These are phyloP conservation scores for Scomberomorus guttatus DNA, from an alignment of 2,797 vertebrate species.

Conservation along the genomic window DNA sequence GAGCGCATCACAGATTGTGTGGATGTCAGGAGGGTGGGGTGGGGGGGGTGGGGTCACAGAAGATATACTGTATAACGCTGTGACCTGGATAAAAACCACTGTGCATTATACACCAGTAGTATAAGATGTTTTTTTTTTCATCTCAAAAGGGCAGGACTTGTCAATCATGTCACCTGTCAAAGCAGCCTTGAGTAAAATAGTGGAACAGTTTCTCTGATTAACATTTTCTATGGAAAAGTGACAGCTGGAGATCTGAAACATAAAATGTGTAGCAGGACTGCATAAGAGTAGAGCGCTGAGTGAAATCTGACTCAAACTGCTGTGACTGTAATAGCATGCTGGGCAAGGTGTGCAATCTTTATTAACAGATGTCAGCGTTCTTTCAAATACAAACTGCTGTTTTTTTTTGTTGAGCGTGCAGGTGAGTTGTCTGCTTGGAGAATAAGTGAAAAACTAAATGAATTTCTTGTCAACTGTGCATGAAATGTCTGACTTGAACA, in stretches of 20 bases:
- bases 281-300: background rate
- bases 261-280: background rate
- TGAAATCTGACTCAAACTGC: conserved; percentile 14
- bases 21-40: background rate
- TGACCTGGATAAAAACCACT: background rate
- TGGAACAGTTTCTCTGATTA: conserved; percentile 12
- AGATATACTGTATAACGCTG: background rate
- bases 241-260: conserved; percentile 14
- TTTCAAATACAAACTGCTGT: conserved; percentile 22
- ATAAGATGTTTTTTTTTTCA: background rate
- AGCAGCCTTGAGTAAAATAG: conserved; percentile 2
- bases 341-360: conserved; percentile 33
- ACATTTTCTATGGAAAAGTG: conserved; percentile 6
- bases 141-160: background rate
- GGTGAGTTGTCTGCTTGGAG: conserved; percentile 1
- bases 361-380: conserved; percentile 27
- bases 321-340: conserved; percentile 21
- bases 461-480: background rate
- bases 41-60: background rate
- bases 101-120: background rate
- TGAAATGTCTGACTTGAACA: background rate
- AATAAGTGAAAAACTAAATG: background rate
- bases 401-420: background rate
- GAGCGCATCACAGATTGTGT: conserved; percentile 1
- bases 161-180: conserved; percentile 23